phyloP scores from a whole-genome alignment of 2,888 invertebrate genomes.

The Lordiphosa fenestrarum region DNA sequence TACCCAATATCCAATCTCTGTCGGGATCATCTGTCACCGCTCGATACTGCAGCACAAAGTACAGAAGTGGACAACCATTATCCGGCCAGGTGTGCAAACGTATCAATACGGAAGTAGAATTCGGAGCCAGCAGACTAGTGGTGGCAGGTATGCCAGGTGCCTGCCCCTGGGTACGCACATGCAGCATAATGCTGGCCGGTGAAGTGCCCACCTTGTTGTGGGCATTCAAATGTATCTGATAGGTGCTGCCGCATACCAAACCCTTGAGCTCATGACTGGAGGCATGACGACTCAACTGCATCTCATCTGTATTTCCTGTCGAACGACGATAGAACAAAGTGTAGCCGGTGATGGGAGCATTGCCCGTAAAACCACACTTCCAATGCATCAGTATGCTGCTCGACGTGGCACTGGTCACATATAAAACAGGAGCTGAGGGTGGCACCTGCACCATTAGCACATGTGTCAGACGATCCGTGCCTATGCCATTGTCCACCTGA shows the following conservation, averaged over 20 bases:
- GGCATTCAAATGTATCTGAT: slow-evolving; percentile 86
- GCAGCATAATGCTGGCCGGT: slow-evolving; percentile 85
- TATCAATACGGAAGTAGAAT: slow-evolving; percentile 85
- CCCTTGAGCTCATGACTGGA: slow-evolving; percentile 86
- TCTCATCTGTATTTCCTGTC: slow-evolving; percentile 85
- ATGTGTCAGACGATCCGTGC: slow-evolving; percentile 85
- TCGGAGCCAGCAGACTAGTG: slow-evolving; percentile 84
- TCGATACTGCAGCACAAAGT: slow-evolving; percentile 86
- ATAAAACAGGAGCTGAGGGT: slow-evolving; percentile 87
- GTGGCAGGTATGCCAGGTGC: slow-evolving; percentile 86
- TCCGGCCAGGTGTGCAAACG: slow-evolving; percentile 87
- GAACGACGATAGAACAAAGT: slow-evolving; percentile 85
- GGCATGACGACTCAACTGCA: slow-evolving; percentile 84
- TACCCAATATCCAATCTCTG: slow-evolving; percentile 86
- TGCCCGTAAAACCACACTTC: slow-evolving; percentile 87
- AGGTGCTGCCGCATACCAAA: slow-evolving; percentile 86
- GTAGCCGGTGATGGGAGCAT: slow-evolving; percentile 86
- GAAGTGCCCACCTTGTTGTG: slow-evolving; percentile 88
- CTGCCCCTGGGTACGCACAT: slow-evolving; percentile 87
- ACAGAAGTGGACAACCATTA: slow-evolving; percentile 86
- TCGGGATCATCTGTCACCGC: slow-evolving; percentile 82
- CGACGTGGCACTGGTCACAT: slow-evolving; percentile 88
- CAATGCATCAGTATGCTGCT: slow-evolving; percentile 88
- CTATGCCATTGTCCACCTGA: slow-evolving; percentile 85
- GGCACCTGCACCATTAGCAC: slow-evolving; percentile 87